Conservation (phyloP, 2,113 vertebrate genomes). For the Ageneiosus marmoratus region DNA sequence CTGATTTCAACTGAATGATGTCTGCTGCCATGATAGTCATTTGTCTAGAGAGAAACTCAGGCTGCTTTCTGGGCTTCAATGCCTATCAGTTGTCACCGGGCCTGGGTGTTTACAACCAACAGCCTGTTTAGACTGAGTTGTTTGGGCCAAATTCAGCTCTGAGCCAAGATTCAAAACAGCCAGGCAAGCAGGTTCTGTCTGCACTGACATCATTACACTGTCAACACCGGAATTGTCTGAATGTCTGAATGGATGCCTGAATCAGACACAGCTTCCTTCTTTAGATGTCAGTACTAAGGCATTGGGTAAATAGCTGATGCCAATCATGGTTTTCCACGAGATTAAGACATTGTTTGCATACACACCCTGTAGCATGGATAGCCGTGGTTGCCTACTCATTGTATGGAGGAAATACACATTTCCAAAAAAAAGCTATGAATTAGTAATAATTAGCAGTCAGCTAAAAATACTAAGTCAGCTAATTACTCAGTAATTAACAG, state of each 20-base stretch:
- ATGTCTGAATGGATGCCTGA: constrained; percentile 17
- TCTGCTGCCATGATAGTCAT: constrained; percentile 3
- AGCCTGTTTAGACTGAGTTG: constrained; percentile 1
- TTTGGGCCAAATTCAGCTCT: constrained; percentile 13
- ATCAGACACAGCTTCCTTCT: constrained; percentile 9
- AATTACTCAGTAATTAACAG: neutral
- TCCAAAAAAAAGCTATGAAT: neutral
- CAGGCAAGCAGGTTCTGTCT: constrained; percentile 10
- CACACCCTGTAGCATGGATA: neutral
- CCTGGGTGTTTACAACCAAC: constrained; percentile 6
- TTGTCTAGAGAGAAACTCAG: constrained; percentile 1
- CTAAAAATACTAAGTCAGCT: too few relatives aligned
- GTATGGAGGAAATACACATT: neutral
- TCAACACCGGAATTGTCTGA: neutral
- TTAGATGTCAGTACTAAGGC: neutral
- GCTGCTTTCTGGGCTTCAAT: constrained; percentile 1
- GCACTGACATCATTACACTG: neutral
- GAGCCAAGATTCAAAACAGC: constrained; percentile 1
- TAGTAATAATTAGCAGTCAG: constrained; percentile 1
- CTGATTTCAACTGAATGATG: neutral
- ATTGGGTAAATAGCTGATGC: neutral
- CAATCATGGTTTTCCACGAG: neutral
- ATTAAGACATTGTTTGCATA: constrained; percentile 12
- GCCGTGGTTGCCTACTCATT: neutral
- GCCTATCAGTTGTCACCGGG: constrained; percentile 11